Evolutionary conservation across 2,113 vertebrate species (phyloP).

Genomic region (Steatornis caripensis): DNA sequence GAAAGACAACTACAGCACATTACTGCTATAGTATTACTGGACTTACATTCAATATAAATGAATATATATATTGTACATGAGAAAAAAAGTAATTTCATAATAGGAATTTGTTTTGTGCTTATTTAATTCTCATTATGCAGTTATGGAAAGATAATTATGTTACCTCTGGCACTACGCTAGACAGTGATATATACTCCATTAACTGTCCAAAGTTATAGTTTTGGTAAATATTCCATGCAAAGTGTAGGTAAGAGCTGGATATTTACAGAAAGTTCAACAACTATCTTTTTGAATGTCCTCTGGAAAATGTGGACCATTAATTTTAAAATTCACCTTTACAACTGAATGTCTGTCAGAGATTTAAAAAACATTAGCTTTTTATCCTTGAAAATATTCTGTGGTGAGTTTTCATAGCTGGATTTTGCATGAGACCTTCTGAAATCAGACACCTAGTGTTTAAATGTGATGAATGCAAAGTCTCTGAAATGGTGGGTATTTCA

Average conservation of each 20-base stretch:
- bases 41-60: constrained; percentile 36
- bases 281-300: constrained; percentile 12
- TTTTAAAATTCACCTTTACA: constrained; percentile 9
- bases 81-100: constrained; percentile 61
- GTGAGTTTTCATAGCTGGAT: constrained; percentile 50
- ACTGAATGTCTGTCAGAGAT: constrained; percentile 20
- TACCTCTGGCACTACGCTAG: constrained; percentile 36
- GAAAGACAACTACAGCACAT: constrained; percentile 64
- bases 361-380: constrained; percentile 26
- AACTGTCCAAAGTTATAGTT: neutral
- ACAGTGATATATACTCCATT: neutral
- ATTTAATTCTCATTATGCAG: constrained; percentile 34
- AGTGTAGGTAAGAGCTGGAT: constrained; percentile 7
- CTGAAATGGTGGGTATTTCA: constrained; percentile 30
- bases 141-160: constrained; percentile 41
- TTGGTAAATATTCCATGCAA: constrained; percentile 23
- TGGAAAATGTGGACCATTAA: neutral
- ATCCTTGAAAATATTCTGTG: constrained; percentile 47
- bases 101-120: constrained; percentile 70
- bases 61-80: constrained; percentile 51
- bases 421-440: constrained; percentile 57
- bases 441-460: constrained; percentile 30
- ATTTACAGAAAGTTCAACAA: constrained; percentile 11
- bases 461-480: constrained; percentile 38
- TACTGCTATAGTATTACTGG: constrained; percentile 65